Conservation (phyloP, 1,140 invertebrate genomes). For the Drosophila carrolli region DNA sequence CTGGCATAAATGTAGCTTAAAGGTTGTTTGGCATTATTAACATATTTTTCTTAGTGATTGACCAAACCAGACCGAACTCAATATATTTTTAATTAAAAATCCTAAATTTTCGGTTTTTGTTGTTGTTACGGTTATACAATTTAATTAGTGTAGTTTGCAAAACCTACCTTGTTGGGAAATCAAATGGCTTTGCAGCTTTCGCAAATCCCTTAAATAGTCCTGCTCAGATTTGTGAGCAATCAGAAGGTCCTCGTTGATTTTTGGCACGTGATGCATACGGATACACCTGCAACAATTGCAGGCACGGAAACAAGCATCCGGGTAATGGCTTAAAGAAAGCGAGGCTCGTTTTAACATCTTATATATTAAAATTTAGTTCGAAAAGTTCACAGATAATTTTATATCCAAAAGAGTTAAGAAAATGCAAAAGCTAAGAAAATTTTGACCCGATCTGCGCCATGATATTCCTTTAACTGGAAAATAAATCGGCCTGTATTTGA, state of each 20-base stretch:
- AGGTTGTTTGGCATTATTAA: neutral
- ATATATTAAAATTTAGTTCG: neutral
- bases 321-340: conserved; percentile 9
- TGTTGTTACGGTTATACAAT: neutral
- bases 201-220: neutral
- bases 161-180: conserved; percentile 4
- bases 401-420: neutral
- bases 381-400: conserved; percentile 31
- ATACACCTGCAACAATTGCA: neutral
- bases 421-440: conserved; percentile 4
- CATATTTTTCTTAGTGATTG: too few relatives aligned
- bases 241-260: too few relatives aligned
- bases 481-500: neutral
- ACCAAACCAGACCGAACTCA: too few relatives aligned
- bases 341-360: conserved; percentile 29
- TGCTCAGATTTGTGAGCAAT: neutral
- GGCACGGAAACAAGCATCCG: neutral
- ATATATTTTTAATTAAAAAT: too few relatives aligned
- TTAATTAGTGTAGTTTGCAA: neutral
- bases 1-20: too few relatives aligned
- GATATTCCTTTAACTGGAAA: conserved; percentile 2
- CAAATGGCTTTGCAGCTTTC: neutral
- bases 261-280: neutral
- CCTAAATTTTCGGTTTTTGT: too few relatives aligned
- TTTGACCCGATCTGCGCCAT: conserved; percentile 1